These are phyloP conservation scores for Nudaria mundana DNA, from an alignment of 2,888 invertebrate species.

Conservation along the genomic window DNA sequence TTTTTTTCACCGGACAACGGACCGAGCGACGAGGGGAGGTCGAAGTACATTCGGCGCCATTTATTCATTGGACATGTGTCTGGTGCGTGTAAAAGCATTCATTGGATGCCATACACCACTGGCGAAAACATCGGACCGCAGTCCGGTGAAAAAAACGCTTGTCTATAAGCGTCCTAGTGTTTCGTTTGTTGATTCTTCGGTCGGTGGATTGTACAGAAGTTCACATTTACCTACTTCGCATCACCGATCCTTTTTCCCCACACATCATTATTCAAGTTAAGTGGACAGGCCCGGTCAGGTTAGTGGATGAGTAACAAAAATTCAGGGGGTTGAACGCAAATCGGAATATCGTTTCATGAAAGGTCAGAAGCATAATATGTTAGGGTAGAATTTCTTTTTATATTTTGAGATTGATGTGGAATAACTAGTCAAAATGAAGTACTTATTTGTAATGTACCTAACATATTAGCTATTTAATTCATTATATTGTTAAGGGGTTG, in stretches of 20 bases:
- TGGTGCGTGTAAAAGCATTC: no score
- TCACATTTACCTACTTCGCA: slow-evolving; percentile 58
- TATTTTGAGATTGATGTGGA: slow-evolving; percentile 32
- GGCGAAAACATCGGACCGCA: no score
- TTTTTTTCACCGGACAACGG: no score
- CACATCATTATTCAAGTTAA: slow-evolving; percentile 77
- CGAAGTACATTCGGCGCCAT: no score
- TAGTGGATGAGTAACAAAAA: slow-evolving; percentile 68
- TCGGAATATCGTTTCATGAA: slow-evolving; percentile 41
- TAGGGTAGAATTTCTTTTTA: slow-evolving; percentile 32
- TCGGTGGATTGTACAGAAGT: slow-evolving; percentile 33
- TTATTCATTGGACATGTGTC: no score
- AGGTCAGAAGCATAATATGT: slow-evolving; percentile 35
- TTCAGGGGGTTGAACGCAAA: slow-evolving; percentile 48
- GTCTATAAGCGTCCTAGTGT: no score
- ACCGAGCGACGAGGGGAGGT: no score
- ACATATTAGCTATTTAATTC: not conserved
- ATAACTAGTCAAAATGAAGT: slow-evolving; percentile 22
- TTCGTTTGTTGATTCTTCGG: slow-evolving; percentile 28
- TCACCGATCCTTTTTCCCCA: slow-evolving; percentile 57
- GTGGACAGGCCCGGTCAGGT: slow-evolving; percentile 68
- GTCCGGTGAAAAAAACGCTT: no score
- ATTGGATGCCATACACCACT: no score
- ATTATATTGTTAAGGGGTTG: no score
- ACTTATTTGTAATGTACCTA: slow-evolving; percentile 2